These are phyloP conservation scores for Channallabes apus DNA, from an alignment of 2,797 vertebrate species.

Conservation along the genomic window DNA sequence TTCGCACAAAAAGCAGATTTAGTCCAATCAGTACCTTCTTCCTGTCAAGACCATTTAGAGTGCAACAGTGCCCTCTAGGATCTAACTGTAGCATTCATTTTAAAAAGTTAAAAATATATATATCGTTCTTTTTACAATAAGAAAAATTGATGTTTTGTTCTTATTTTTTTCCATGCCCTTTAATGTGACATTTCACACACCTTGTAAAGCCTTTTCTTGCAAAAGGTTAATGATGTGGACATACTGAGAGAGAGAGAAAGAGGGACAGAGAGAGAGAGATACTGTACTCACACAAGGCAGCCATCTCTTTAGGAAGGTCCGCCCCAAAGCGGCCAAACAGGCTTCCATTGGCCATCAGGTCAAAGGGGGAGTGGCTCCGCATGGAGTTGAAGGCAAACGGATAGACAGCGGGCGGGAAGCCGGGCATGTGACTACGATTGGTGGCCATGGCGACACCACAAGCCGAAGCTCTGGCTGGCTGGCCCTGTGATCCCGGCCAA, in stretches of 20 bases:
- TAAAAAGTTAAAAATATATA: not conserved
- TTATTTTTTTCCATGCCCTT: not conserved
- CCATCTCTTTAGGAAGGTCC: conserved; percentile 94
- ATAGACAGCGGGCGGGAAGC: conserved; percentile 86
- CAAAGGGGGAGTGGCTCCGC: conserved; percentile 87
- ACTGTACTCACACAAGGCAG: conserved; percentile 86
- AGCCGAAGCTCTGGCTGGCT: conserved; percentile 48
- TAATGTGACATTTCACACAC: not conserved
- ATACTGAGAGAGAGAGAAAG: conserved; percentile 7
- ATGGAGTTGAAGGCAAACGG: conserved; percentile 88
- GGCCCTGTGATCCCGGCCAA: conserved; percentile 41
- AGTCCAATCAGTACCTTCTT: conserved; percentile 25
- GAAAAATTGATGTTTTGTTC: not conserved
- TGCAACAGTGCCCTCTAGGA: conserved; percentile 72
- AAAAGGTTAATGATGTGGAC: conserved; percentile 21
- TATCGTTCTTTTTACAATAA: not conserved
- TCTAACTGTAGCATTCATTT: conserved; percentile 6
- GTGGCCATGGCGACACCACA: conserved; percentile 79
- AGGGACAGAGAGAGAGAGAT: not conserved
- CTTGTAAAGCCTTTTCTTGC: conserved; percentile 12
- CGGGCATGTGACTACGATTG: conserved; percentile 89
- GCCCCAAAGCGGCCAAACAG: conserved; percentile 86
- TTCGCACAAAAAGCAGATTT: conserved; percentile 26
- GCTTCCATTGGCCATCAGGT: conserved; percentile 85
- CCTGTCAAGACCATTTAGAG: conserved; percentile 45